Evolutionary conservation across 2,797 vertebrate species (phyloP).

Genomic region (Philypnodon macrostomus): DNA sequence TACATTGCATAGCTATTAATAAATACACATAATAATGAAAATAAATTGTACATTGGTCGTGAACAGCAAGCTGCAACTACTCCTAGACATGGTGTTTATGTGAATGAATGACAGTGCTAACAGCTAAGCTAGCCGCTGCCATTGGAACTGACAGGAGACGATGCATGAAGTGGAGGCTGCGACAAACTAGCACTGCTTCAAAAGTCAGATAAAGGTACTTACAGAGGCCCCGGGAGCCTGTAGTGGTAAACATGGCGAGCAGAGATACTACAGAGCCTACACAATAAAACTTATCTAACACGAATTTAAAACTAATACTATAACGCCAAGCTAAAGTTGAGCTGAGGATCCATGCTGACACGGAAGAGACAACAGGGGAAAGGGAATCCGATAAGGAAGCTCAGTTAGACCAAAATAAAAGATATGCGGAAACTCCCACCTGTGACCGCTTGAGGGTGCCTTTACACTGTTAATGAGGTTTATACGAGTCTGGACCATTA

Average conservation of each 20-base stretch:
- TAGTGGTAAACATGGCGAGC: conserved; percentile 75
- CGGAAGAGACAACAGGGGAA: background rate
- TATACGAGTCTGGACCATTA: too few species aligned
- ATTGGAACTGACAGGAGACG: conserved; percentile 8
- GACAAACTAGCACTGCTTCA: conserved; percentile 3
- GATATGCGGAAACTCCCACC: rapidly evolving
- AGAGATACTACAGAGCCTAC: background rate
- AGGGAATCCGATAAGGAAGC: conserved; percentile 33
- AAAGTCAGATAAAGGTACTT: conserved; percentile 50
- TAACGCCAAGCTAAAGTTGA: conserved; percentile 52
- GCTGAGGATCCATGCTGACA: conserved; percentile 45
- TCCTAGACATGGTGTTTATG: background rate
- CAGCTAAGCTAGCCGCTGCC: conserved; percentile 27
- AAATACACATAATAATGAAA: background rate
- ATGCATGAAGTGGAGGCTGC: background rate
- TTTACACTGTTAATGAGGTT: conserved; percentile 14
- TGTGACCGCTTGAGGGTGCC: conserved; percentile 26
- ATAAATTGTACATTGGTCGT: background rate
- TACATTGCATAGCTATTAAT: background rate
- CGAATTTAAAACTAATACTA: conserved; percentile 21
- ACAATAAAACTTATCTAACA: background rate
- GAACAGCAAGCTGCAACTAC: background rate
- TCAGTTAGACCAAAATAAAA: conserved; percentile 17
- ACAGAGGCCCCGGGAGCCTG: conserved; percentile 80
- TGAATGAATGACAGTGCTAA: conserved; percentile 72